These are phyloP conservation scores for Thalassophryne amazonica DNA, from an alignment of 2,797 vertebrate species.

Conservation along the genomic window DNA sequence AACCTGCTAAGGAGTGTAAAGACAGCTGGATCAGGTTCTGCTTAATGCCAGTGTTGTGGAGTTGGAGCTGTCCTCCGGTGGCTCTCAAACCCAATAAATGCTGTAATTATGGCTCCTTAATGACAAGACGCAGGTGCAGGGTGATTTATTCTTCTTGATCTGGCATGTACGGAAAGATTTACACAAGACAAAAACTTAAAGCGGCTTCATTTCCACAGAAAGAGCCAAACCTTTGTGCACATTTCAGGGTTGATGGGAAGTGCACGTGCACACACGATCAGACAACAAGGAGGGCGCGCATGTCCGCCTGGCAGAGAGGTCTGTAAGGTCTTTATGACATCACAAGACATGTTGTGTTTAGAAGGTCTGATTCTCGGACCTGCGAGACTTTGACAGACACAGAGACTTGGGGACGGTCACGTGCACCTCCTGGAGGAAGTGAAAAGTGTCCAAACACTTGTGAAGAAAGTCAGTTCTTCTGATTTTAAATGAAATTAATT, in stretches of 20 bases:
- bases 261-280: no score
- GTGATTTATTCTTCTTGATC: slow-evolving; percentile 69
- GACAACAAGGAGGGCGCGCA: no score
- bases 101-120: slow-evolving; percentile 60
- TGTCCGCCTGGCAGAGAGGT: no score
- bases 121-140: slow-evolving; percentile 75
- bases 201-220: slow-evolving; percentile 22
- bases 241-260: neutral
- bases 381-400: no score
- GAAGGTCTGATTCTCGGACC: no score
- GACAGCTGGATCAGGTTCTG: slow-evolving; percentile 75
- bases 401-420: no score
- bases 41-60: slow-evolving; percentile 65
- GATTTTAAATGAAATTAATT: no score
- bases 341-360: no score
- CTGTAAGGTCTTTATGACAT: no score
- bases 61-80: slow-evolving; percentile 65
- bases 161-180: slow-evolving; percentile 51
- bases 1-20: slow-evolving; percentile 71
- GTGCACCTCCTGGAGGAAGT: no score
- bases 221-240: neutral
- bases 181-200: slow-evolving; percentile 32
- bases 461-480: no score
- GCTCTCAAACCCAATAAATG: slow-evolving; percentile 77
- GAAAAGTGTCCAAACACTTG: no score